Conservation (phyloP, 2,888 invertebrate species). For the Deilephila porcellus region DNA sequence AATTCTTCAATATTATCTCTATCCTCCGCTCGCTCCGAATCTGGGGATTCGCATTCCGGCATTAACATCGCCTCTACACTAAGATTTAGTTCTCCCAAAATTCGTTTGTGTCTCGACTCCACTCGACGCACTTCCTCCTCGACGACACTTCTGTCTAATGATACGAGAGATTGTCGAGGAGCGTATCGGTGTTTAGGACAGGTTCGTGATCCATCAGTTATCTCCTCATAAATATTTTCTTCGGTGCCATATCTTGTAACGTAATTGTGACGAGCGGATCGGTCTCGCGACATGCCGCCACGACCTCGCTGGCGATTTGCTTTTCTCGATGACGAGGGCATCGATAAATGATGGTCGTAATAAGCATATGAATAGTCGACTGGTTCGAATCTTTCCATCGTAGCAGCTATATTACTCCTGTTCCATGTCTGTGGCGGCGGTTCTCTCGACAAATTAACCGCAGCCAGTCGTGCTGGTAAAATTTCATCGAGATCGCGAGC, state of each 20-base stretch:
- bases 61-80: constrained; percentile 96
- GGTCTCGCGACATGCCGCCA: constrained; percentile 72
- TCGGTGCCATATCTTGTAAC: constrained; percentile 92
- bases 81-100: constrained; percentile 93
- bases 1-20: constrained; percentile 87
- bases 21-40: constrained; percentile 86
- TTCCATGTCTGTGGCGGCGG: constrained; percentile 84
- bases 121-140: constrained; percentile 94
- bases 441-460: constrained; percentile 75
- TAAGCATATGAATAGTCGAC: constrained; percentile 94
- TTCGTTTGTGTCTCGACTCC: constrained; percentile 92
- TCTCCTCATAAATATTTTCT: constrained; percentile 93
- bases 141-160: constrained; percentile 89
- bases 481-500: constrained; percentile 82
- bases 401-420: constrained; percentile 86
- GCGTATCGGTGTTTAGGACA: constrained; percentile 80
- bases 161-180: constrained; percentile 86
- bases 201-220: constrained; percentile 86
- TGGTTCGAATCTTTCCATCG: constrained; percentile 87
- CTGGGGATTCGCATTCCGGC: constrained; percentile 89
- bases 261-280: constrained; percentile 87
- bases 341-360: constrained; percentile 90
- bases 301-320: constrained; percentile 76
- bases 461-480: constrained; percentile 79
- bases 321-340: constrained; percentile 82